A percentile compares a stretch with the other conserved stretches of the same genome.
phyloP scores from a whole-genome alignment of 2,797 vertebrate species.

The Antrozous pallidus region DNA sequence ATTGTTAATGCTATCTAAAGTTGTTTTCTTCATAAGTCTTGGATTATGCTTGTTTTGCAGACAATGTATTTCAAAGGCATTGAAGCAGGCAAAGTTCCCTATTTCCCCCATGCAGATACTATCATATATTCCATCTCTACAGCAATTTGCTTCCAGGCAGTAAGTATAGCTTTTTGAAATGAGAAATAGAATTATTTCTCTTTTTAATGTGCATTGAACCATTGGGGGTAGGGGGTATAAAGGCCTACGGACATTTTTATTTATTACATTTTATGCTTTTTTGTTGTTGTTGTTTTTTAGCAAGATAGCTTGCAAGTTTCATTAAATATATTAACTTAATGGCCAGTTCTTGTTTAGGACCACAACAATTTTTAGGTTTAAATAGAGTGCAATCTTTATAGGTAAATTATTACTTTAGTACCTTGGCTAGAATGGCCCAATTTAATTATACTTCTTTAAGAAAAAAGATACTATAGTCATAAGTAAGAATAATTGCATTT shows the following conservation, averaged over 20 bases:
- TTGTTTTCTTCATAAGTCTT: not conserved
- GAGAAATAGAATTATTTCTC: not conserved
- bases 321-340: constrained; percentile 24
- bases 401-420: not conserved
- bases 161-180: constrained; percentile 83
- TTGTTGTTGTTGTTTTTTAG: not conserved
- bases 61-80: constrained; percentile 99
- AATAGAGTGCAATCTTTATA: not conserved
- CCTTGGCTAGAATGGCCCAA: not conserved
- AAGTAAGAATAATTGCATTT: constrained; percentile 5
- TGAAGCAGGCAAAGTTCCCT: constrained; percentile 94
- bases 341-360: not conserved
- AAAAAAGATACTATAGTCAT: not conserved
- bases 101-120: constrained; percentile 96
- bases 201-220: constrained; percentile 37
- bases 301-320: not conserved
- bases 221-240: not conserved
- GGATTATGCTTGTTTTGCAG: constrained; percentile 80
- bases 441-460: constrained; percentile 12
- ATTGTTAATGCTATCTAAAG: not conserved
- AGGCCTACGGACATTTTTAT: not conserved
- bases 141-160: constrained; percentile 98
- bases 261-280: not conserved
- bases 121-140: constrained; percentile 96
- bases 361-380: constrained; percentile 29